These are phyloP conservation scores for Melanocharis versteri DNA, from an alignment of 2,113 vertebrate species.

Conservation along the genomic window DNA sequence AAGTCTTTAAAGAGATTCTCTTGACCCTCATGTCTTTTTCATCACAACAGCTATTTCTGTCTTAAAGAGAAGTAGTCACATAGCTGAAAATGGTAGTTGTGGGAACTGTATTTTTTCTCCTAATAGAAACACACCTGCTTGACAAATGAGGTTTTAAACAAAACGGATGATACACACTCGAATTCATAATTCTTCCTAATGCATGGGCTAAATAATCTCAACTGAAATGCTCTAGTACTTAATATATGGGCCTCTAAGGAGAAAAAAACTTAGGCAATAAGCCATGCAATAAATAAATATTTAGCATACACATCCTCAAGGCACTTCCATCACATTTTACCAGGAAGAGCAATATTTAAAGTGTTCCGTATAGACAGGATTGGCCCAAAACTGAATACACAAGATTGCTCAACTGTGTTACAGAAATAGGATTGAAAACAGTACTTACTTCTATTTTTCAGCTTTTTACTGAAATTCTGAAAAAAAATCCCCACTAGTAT, in stretches of 20 bases:
- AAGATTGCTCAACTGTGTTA: background rate
- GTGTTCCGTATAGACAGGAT: background rate
- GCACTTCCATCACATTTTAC: slow-evolving; percentile 23
- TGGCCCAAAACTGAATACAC: background rate
- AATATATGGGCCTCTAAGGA: slow-evolving; percentile 22
- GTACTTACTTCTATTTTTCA: background rate
- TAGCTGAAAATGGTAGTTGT: background rate
- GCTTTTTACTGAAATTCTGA: background rate
- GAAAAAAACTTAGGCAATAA: slow-evolving; percentile 12
- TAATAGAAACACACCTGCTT: background rate
- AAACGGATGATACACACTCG: background rate
- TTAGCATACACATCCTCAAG: slow-evolving; percentile 24
- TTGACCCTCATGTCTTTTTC: background rate
- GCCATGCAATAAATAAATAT: slow-evolving; percentile 54
- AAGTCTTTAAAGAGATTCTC: background rate
- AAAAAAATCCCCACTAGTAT: background rate
- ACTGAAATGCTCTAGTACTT: slow-evolving; percentile 16
- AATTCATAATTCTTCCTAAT: background rate
- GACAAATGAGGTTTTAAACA: slow-evolving; percentile 20
- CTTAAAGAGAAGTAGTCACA: background rate
- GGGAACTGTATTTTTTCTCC: background rate
- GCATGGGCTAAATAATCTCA: background rate
- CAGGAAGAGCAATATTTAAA: slow-evolving; percentile 17
- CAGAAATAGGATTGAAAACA: background rate
- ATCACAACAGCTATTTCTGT: background rate